A percentile compares a stretch with the other conserved stretches of the same genome.
Conservation (phyloP, 2,888 invertebrate genomes). For the Oligia latruncula region DNA sequence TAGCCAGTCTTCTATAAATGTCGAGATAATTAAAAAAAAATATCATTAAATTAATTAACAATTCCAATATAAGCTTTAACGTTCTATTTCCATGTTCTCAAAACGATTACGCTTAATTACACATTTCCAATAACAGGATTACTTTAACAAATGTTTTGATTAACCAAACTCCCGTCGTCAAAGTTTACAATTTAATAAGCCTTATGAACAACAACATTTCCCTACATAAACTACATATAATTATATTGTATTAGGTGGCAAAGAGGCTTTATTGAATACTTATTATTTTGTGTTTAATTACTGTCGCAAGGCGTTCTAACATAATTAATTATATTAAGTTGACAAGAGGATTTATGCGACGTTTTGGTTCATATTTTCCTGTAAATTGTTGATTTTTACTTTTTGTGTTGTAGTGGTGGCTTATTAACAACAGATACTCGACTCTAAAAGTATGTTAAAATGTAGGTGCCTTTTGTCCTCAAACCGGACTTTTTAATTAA, state of each 20-base stretch:
- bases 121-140: slow-evolving; percentile 49
- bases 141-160: slow-evolving; percentile 48
- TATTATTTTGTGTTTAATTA: slow-evolving; percentile 18
- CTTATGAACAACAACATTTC: slow-evolving; percentile 32
- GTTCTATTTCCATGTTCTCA: neutral
- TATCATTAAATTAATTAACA: neutral
- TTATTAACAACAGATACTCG: no score
- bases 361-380: no score
- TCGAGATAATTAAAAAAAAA: neutral
- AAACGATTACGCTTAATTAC: slow-evolving; percentile 34
- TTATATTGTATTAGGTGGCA: neutral
- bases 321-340: neutral
- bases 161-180: slow-evolving; percentile 16
- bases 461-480: no score
- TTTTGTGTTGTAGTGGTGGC: no score
- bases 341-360: neutral
- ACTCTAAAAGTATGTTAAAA: no score
- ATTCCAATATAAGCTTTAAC: neutral
- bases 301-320: neutral
- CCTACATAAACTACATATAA: slow-evolving; percentile 15
- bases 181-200: slow-evolving; percentile 52
- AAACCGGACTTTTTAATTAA: no score
- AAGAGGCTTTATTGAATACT: slow-evolving; percentile 37
- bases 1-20: neutral
- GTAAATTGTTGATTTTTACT: neutral